phyloP scores from a whole-genome alignment of 2,113 vertebrate species.

The Poeciliopsis retropinna region DNA sequence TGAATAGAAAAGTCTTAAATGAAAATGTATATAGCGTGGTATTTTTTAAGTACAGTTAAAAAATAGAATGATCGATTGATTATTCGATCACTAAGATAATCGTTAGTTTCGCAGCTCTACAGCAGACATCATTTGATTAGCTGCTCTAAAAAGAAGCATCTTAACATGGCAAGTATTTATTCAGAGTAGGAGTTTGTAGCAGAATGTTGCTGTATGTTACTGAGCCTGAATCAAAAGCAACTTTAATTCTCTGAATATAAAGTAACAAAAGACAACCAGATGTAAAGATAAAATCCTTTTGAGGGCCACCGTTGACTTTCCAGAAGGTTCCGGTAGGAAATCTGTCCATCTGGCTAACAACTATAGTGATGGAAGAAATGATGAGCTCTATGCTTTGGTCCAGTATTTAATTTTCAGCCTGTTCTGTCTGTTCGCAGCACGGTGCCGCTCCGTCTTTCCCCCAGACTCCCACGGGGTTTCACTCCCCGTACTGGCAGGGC shows the following conservation, averaged over 20 bases:
- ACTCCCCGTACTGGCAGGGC: slow-evolving; percentile 95
- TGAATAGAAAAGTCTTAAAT: too few relatives aligned
- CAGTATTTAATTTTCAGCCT: slow-evolving; percentile 38
- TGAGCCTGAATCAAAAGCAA: too few relatives aligned
- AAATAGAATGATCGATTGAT: too few relatives aligned
- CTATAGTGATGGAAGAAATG: slow-evolving; percentile 17
- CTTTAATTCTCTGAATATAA: too few relatives aligned
- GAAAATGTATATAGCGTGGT: too few relatives aligned
- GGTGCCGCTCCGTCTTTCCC: slow-evolving; percentile 92
- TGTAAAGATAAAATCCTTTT: neutral
- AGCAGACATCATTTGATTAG: neutral
- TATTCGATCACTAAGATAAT: too few relatives aligned
- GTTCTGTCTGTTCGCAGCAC: slow-evolving; percentile 86
- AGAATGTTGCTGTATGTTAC: neutral
- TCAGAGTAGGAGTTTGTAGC: neutral
- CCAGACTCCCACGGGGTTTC: slow-evolving; percentile 90
- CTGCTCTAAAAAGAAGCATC: neutral
- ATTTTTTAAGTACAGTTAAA: too few relatives aligned
- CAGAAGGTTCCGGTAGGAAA: neutral
- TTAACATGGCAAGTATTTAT: neutral
- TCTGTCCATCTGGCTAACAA: slow-evolving; percentile 6
- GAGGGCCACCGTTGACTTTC: neutral
- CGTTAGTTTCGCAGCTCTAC: too few relatives aligned
- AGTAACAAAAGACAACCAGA: too few relatives aligned
- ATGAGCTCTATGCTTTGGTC: neutral